Percentiles rank a stretch among this genome's conserved stretches.
These are phyloP conservation scores for Melanaphis sacchari DNA, from an alignment of 1,140 invertebrate species.

Conservation along the genomic window DNA sequence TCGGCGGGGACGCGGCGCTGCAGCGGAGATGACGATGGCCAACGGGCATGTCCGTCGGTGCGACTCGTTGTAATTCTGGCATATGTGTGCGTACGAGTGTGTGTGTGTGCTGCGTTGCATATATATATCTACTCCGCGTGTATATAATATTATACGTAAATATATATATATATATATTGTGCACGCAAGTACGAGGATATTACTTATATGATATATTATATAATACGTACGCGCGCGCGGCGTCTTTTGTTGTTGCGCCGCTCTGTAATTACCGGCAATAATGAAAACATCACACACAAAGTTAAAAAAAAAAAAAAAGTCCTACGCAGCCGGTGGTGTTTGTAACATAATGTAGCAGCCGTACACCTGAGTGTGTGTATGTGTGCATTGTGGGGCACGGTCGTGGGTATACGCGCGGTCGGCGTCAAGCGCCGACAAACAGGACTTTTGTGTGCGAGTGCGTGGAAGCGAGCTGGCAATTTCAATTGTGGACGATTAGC, in stretches of 20 bases:
- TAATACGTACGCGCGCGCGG: neutral
- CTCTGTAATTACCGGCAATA: slow-evolving; percentile 56
- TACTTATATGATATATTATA: slow-evolving; percentile 13
- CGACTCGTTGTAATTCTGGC: neutral
- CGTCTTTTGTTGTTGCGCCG: slow-evolving; percentile 46
- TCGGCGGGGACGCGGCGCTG: neutral
- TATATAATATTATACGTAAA: neutral
- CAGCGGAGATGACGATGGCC: neutral
- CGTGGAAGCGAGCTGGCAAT: slow-evolving; percentile 16
- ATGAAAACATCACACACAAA: slow-evolving; percentile 57
- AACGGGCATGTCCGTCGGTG: neutral
- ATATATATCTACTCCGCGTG: neutral
- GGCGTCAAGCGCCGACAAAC: slow-evolving; percentile 33
- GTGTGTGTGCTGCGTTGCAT: no score
- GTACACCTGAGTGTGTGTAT: neutral
- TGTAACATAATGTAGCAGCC: neutral
- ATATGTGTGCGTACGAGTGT: neutral
- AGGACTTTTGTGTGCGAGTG: neutral
- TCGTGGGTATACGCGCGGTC: slow-evolving; percentile 15
- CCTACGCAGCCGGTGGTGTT: slow-evolving; percentile 29
- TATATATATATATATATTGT: no score
- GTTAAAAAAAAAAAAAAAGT: slow-evolving; percentile 49
- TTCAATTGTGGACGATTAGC: slow-evolving; percentile 41
- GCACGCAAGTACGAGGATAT: neutral
- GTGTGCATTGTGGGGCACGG: neutral